Conservation (phyloP, 2,888 invertebrate species). For the Pocota personata region DNA sequence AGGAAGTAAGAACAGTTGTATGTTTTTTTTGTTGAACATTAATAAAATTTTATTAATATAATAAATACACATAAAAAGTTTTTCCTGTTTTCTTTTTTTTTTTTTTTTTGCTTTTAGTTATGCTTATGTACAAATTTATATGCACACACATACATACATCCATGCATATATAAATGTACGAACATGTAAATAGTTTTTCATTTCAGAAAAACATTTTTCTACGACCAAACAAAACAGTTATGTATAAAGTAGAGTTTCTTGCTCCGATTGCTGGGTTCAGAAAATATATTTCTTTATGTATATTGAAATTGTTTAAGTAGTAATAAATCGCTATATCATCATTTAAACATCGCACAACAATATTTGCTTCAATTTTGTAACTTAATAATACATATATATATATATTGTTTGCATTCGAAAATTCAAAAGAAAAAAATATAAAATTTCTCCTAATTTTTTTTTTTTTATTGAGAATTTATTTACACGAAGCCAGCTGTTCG, state of each 20-base stretch:
- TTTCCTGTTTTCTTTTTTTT: too few relatives aligned
- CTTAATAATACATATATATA: constrained; percentile 14
- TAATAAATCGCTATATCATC: constrained; percentile 17
- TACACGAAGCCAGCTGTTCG: constrained; percentile 89
- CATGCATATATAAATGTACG: not conserved
- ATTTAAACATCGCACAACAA: constrained; percentile 39
- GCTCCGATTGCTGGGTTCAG: constrained; percentile 16
- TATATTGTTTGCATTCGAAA: constrained; percentile 7
- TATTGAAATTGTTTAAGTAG: constrained; percentile 29
- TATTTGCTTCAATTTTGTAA: constrained; percentile 25
- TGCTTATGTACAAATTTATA: constrained; percentile 12
- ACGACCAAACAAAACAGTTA: constrained; percentile 24
- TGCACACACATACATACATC: not conserved
- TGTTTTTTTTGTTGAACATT: constrained; percentile 67
- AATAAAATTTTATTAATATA: constrained; percentile 76
- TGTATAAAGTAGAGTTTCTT: constrained; percentile 1
- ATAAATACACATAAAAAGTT: constrained; percentile 75
- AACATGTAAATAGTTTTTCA: constrained; percentile 18
- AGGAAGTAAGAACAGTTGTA: not conserved
- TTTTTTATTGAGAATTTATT: constrained; percentile 76
- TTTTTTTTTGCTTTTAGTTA: constrained; percentile 42
- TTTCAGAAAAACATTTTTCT: constrained; percentile 2
- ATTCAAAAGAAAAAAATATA: constrained; percentile 45
- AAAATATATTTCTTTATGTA: constrained; percentile 32
- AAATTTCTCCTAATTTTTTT: constrained; percentile 38